Evolutionary conservation across 2,888 invertebrate species (phyloP), one percentile per base, ranked within the genome.

Genomic region (Scotopteryx bipunctaria): DNA sequence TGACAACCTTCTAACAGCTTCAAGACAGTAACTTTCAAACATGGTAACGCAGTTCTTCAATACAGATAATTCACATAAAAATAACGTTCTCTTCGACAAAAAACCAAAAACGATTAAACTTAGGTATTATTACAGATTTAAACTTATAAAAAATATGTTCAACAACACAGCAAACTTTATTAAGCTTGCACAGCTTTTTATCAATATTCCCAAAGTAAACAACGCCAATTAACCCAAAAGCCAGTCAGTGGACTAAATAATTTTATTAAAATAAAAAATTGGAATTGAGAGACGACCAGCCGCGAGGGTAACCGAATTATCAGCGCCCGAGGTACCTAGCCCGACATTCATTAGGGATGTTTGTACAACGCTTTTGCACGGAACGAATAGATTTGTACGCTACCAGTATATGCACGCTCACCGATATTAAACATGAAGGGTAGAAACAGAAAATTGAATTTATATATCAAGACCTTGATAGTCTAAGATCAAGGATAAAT

Each of bases 261-360:
- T 59, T 48, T 50, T 50, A 57, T 58, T 51, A 60, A 46, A 50
- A 55, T 36, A 37, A 55, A 59, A 56, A 52, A 62, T 51, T 42
- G 27, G 42, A 36, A 47, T 49, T 27, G 51, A 53, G 56, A 54
- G 58, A 38, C 57, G 63, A 64, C 69, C 36, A 60, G 71, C 81
- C 80, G 63, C 81, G 70, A 69, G 61, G 61, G 63, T 84, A 84
- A 85, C 74, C 67, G 52, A 75, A 80, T 85, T 83, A 85, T 73
- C 66, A 59, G 50, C n/a, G 38, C 56, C 46, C 58, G 54, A 55
- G 43, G 56, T n/a, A n/a, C n/a, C 50, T 36, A 49, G 21, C 51
- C 56, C 54, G 58, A 61, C 78, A 74, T 83, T 86, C 84, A 86
- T 86, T 85, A 85, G 81, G 58, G 56, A 40, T 81, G 80, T 85